Evolutionary conservation across 2,888 invertebrate genomes (phyloP).

Genomic region (Papilio demoleus): DNA sequence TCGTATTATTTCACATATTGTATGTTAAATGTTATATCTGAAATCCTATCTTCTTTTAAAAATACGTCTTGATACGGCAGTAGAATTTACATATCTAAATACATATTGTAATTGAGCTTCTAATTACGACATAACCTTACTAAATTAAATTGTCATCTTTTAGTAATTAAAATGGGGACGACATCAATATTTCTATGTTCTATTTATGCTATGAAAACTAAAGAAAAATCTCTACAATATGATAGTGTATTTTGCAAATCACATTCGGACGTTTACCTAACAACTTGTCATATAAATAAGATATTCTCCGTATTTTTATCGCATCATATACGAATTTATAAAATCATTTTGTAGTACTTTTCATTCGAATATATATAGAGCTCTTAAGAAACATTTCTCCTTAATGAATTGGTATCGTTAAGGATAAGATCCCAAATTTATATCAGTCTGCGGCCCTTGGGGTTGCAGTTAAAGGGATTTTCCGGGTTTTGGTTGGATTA

Average conservation of each 20-base stretch:
- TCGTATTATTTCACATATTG: slow-evolving; percentile 3
- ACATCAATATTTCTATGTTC: no score
- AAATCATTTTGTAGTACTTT: neutral
- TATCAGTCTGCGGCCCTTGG: slow-evolving; percentile 8
- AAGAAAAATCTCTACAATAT: no score
- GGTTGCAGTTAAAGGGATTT: slow-evolving; percentile 19
- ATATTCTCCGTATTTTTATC: neutral
- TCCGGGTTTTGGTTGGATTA: slow-evolving; percentile 6
- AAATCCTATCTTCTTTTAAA: neutral
- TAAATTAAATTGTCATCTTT: no score
- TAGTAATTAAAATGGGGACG: no score
- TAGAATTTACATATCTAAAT: neutral
- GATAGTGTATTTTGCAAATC: neutral
- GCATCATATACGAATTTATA: no score
- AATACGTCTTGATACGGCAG: neutral
- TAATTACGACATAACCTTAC: no score
- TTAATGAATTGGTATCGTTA: slow-evolving; percentile 22
- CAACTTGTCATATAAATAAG: slow-evolving; percentile 3
- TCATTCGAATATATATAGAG: neutral
- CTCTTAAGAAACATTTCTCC: neutral
- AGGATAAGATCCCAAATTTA: slow-evolving; percentile 14
- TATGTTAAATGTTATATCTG: neutral
- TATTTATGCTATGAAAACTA: no score
- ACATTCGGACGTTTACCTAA: neutral
- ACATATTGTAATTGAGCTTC: no score